Evolutionary conservation across 2,113 vertebrate species (phyloP).

Genomic region (Tyto alba): DNA sequence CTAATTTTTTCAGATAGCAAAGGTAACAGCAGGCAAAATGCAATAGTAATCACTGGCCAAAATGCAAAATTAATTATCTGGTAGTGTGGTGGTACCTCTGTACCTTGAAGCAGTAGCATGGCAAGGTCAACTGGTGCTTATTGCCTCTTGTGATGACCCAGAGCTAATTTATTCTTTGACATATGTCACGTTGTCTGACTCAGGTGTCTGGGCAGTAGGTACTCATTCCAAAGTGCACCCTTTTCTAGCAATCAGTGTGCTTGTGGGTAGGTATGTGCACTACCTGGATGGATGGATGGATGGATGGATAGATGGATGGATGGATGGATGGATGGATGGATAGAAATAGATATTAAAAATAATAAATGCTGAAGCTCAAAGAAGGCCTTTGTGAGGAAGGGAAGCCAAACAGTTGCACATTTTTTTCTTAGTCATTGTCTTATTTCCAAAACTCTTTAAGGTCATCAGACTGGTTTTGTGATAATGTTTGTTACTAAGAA

Average conservation of each 20-base stretch:
- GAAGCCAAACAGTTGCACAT: not conserved
- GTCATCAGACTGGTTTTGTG: not conserved
- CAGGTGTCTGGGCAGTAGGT: not conserved
- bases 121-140: not conserved
- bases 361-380: not conserved
- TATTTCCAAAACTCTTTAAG: not conserved
- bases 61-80: not conserved
- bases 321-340: not conserved
- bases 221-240: not conserved
- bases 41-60: not conserved
- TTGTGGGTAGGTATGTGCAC: accelerated
- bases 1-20: not conserved
- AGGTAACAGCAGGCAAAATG: not conserved
- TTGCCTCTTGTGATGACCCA: not conserved
- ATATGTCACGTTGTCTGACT: not conserved
- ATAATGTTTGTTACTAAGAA: not conserved
- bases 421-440: not conserved
- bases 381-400: not conserved
- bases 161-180: not conserved
- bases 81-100: not conserved
- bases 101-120: not conserved
- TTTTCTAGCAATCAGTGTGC: not conserved
- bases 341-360: not conserved
- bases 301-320: not conserved
- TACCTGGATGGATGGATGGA: not conserved